Conservation (phyloP, 2,888 invertebrate species). For the Lissonota sp. region DNA sequence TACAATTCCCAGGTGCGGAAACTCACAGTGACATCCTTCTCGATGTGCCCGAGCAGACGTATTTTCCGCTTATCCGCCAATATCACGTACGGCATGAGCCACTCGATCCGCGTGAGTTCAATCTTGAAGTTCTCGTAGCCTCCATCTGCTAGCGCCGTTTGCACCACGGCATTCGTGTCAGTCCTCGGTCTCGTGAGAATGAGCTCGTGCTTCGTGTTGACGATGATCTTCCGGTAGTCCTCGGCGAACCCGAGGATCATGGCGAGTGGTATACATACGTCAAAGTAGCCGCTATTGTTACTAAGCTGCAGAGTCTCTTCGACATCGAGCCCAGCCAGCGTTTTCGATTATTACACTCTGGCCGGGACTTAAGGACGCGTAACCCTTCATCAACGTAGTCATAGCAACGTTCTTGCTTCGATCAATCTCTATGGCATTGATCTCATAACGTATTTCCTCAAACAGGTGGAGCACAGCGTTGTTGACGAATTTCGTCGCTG, state of each 20-base stretch:
- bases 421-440: conserved; percentile 13
- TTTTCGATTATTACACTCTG: conserved; percentile 12
- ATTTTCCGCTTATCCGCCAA: conserved; percentile 40
- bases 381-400: conserved; percentile 36
- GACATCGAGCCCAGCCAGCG: conserved; percentile 22
- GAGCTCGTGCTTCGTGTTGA: conserved; percentile 50
- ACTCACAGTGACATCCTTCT: conserved; percentile 59
- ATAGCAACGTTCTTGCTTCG: conserved; percentile 29
- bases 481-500: conserved; percentile 26
- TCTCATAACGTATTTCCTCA: conserved; percentile 26
- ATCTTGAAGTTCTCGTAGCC: conserved; percentile 71
- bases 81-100: conserved; percentile 47
- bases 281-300: conserved; percentile 25
- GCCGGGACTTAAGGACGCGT: conserved; percentile 36
- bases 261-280: conserved; percentile 40
- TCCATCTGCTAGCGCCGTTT: conserved; percentile 34
- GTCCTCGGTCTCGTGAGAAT: conserved; percentile 50
- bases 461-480: conserved; percentile 18
- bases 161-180: conserved; percentile 37
- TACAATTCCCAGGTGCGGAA: conserved; percentile 79
- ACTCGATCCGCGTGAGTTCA: conserved; percentile 32
- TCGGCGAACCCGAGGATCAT: conserved; percentile 11
- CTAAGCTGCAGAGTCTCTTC: background rate
- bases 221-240: background rate
- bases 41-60: conserved; percentile 25